These are phyloP conservation scores for Mesorhabditis sp. DNA, from an alignment of 2,888 invertebrate genomes.

Conservation along the genomic window DNA sequence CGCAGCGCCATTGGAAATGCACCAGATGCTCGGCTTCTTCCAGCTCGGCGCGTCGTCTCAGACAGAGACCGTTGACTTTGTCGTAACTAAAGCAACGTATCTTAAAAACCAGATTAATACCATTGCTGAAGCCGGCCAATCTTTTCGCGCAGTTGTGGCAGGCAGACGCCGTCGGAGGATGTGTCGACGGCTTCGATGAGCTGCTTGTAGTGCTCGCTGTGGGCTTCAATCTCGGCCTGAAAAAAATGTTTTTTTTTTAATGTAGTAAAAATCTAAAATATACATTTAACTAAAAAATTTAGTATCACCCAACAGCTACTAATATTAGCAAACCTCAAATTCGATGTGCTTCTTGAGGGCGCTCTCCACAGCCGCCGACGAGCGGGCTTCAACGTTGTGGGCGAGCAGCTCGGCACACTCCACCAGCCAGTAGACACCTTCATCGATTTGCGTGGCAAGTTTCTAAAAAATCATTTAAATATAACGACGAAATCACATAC, in stretches of 20 bases:
- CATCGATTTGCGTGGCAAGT: background rate
- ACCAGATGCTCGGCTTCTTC: background rate
- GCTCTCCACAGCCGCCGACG: background rate
- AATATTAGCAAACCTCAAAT: too few species aligned
- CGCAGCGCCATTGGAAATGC: background rate
- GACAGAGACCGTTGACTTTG: too few species aligned
- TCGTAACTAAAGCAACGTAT: background rate
- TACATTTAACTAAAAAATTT: background rate
- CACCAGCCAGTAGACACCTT: background rate
- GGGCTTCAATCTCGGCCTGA: background rate
- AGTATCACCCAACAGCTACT: background rate
- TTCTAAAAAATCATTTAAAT: background rate
- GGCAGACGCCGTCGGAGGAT: background rate
- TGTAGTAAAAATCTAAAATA: background rate
- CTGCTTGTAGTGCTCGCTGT: background rate
- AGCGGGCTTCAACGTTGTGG: background rate
- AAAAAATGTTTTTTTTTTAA: background rate
- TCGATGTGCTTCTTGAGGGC: background rate
- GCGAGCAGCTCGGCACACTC: conserved; percentile 3
- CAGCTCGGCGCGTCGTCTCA: background rate
- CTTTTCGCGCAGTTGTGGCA: background rate
- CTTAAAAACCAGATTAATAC: background rate
- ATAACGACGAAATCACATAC: background rate
- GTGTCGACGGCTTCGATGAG: background rate
- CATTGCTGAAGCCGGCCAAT: too few species aligned